A percentile compares a stretch with the other conserved stretches of the same genome.
phyloP scores from a whole-genome alignment of 2,888 invertebrate species.

The Flexamia atlantica region DNA sequence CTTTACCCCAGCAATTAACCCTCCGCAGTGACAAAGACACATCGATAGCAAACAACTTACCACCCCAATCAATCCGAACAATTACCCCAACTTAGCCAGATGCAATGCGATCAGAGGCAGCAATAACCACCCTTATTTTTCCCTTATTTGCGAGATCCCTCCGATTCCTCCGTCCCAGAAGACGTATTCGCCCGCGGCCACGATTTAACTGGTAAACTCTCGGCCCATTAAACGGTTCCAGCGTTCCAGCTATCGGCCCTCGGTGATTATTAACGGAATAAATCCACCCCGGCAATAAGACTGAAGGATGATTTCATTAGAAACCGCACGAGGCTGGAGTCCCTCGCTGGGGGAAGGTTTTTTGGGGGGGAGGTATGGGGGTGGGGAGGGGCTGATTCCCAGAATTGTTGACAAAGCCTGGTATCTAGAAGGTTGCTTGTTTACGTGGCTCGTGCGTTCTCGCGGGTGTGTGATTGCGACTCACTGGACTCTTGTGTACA shows the following conservation, averaged over 20 bases:
- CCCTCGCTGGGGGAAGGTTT: neutral
- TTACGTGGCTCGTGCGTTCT: neutral
- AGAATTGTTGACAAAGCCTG: constrained; percentile 11
- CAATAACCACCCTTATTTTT: constrained; percentile 9
- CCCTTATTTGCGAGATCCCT: neutral
- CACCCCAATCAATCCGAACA: neutral
- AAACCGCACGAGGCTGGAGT: constrained; percentile 16
- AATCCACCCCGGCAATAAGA: constrained; percentile 40
- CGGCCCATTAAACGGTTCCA: constrained; percentile 17
- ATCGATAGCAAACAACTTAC: neutral
- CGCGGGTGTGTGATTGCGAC: neutral
- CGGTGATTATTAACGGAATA: constrained; percentile 41
- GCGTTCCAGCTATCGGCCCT: neutral
- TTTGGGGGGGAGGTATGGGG: neutral
- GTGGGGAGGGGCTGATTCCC: neutral
- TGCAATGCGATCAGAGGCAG: neutral
- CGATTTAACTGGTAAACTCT: constrained; percentile 31
- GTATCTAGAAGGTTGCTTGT: constrained; percentile 1
- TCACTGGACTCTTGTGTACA: too few species aligned
- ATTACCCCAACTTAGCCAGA: neutral
- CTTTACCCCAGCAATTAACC: too few species aligned
- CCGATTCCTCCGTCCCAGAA: constrained; percentile 12
- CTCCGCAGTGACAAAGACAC: neutral
- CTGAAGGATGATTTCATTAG: constrained; percentile 52
- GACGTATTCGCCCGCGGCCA: constrained; percentile 18